A percentile compares a stretch with the other conserved stretches of the same genome.
phyloP scores from a whole-genome alignment of 2,888 invertebrate genomes.

The Acrobasis repandana region DNA sequence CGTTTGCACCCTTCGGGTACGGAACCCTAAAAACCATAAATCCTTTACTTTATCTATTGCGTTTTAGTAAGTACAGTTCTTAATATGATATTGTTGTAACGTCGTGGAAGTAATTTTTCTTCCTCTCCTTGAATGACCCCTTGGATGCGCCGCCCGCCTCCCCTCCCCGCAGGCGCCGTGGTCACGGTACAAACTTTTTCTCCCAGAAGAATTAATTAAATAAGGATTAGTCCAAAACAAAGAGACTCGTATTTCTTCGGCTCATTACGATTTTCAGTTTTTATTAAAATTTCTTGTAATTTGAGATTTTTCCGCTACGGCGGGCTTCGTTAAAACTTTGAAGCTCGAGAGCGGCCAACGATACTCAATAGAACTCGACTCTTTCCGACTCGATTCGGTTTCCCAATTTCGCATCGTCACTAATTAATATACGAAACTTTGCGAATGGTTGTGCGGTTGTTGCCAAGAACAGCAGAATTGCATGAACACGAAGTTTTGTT shows the following conservation, averaged over 20 bases:
- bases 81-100: neutral
- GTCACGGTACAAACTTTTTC: constrained; percentile 52
- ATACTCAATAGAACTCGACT: constrained; percentile 9
- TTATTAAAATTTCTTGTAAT: constrained; percentile 40
- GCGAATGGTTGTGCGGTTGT: neutral
- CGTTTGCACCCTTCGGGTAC: too few species aligned
- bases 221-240: constrained; percentile 57
- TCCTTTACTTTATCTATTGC: neutral
- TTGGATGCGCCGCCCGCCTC: constrained; percentile 48
- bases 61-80: neutral
- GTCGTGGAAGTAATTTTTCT: neutral
- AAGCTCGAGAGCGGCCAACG: constrained; percentile 7
- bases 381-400: constrained; percentile 3
- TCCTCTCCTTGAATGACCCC: constrained; percentile 37
- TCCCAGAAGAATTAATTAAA: constrained; percentile 62
- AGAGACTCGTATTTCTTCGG: constrained; percentile 51
- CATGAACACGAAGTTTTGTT: neutral
- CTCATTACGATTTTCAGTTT: constrained; percentile 45
- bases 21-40: too few species aligned
- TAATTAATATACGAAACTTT: constrained; percentile 8
- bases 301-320: constrained; percentile 39
- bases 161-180: constrained; percentile 43
- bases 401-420: neutral
- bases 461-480: constrained; percentile 2
- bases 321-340: constrained; percentile 37